Conservation (phyloP, 2,113 vertebrate genomes). For the Daubentonia madagascariensis region DNA sequence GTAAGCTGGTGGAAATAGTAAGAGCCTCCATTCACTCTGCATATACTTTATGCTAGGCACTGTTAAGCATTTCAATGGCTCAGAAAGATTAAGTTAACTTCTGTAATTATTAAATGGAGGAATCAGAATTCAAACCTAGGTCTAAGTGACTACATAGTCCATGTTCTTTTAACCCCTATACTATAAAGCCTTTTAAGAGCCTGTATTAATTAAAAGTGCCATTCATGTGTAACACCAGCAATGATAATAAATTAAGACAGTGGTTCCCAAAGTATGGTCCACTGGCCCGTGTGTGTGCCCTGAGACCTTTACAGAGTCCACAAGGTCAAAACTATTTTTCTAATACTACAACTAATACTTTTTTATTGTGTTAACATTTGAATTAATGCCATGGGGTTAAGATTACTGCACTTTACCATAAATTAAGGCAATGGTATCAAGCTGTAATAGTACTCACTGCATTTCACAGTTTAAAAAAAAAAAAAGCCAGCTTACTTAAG, state of each 20-base stretch:
- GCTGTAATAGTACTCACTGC: not conserved
- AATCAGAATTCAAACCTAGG: not conserved
- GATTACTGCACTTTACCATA: not conserved
- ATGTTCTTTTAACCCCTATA: not conserved
- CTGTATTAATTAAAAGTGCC: conserved; percentile 10
- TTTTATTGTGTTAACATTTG: not conserved
- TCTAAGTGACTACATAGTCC: not conserved
- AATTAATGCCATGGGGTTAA: not conserved
- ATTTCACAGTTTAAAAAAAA: not conserved
- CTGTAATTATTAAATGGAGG: not conserved
- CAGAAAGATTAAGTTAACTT: not conserved
- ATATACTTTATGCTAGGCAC: not conserved
- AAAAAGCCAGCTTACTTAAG: not conserved
- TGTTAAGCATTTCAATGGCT: not conserved
- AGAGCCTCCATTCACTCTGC: conserved; percentile 3
- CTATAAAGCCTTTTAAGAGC: not conserved
- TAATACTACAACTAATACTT: not conserved
- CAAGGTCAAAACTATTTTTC: not conserved
- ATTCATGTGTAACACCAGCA: not conserved
- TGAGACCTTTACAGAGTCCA: not conserved
- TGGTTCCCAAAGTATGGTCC: not conserved
- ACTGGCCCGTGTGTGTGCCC: not conserved
- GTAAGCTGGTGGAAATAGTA: not conserved
- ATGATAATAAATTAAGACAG: not conserved
- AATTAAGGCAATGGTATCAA: conserved; percentile 4